Percentiles rank a stretch among this genome's conserved stretches.
Conservation (phyloP, 2,888 invertebrate genomes). For the Andrena trimmerana region DNA sequence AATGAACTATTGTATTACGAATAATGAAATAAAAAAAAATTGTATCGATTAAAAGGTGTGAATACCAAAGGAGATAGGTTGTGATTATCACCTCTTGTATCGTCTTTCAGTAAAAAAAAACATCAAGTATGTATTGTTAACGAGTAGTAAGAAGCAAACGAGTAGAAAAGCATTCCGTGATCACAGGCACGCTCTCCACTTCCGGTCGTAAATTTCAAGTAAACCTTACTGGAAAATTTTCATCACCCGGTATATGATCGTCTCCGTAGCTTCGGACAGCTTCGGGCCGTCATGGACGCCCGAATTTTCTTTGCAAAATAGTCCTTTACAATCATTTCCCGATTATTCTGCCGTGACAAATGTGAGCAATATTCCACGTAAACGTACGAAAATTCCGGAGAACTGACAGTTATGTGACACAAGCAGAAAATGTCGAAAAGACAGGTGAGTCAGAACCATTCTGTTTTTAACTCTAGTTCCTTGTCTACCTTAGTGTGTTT, state of each 20-base stretch:
- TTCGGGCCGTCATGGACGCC: constrained; percentile 55
- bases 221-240: constrained; percentile 16
- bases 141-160: not conserved
- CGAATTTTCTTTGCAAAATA: constrained; percentile 51
- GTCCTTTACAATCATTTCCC: constrained; percentile 10
- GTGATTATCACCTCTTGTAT: not conserved
- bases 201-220: constrained; percentile 16
- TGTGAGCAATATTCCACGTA: constrained; percentile 30
- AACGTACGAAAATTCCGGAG: constrained; percentile 6
- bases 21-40: too few species aligned
- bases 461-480: constrained; percentile 20
- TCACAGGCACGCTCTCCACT: constrained; percentile 14
- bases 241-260: constrained; percentile 54
- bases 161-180: constrained; percentile 30
- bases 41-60: too few species aligned
- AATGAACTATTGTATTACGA: too few species aligned
- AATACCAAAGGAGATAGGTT: too few species aligned
- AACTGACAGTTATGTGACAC: constrained; percentile 54
- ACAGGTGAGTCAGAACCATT: constrained; percentile 42
- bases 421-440: constrained; percentile 47
- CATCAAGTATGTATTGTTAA: not conserved
- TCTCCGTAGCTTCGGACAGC: constrained; percentile 51
- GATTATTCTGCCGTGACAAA: constrained; percentile 12
- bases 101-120: not conserved
- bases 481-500: constrained; percentile 1